phyloP scores from a whole-genome alignment of 2,888 invertebrate genomes.

The Himalopsyche japonica region DNA sequence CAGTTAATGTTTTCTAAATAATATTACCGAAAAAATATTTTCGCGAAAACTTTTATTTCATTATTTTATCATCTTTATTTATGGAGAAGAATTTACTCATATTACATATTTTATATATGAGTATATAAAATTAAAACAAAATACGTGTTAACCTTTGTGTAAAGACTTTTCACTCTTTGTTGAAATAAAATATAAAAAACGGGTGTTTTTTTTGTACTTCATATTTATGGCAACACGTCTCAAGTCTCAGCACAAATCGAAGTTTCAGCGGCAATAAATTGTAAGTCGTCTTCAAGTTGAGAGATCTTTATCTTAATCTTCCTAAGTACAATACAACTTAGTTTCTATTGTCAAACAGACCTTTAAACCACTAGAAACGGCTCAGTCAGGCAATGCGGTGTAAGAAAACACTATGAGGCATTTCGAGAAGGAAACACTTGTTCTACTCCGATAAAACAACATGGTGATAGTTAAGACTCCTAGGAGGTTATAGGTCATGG shows the following conservation, averaged over 20 bases:
- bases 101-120: too few relatives aligned
- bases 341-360: not conserved
- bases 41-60: too few relatives aligned
- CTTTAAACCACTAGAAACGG: not conserved
- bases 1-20: too few relatives aligned
- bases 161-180: not conserved
- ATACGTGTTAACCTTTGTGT: too few relatives aligned
- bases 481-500: too few relatives aligned
- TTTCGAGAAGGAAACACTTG: not conserved
- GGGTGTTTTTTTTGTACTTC: not conserved
- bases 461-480: not conserved
- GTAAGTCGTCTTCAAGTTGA: not conserved
- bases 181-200: not conserved
- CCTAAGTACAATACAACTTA: not conserved
- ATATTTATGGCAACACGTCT: not conserved
- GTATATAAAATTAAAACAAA: too few relatives aligned
- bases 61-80: too few relatives aligned
- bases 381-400: not conserved
- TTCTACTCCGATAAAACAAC: not conserved
- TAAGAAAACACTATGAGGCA: not conserved
- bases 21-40: too few relatives aligned
- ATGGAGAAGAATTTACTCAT: too few relatives aligned
- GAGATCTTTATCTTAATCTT: not conserved
- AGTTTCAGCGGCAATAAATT: not conserved
- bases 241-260: too few relatives aligned